Conservation (phyloP, 2,113 vertebrate species). For the Orthonyx spaldingii region DNA sequence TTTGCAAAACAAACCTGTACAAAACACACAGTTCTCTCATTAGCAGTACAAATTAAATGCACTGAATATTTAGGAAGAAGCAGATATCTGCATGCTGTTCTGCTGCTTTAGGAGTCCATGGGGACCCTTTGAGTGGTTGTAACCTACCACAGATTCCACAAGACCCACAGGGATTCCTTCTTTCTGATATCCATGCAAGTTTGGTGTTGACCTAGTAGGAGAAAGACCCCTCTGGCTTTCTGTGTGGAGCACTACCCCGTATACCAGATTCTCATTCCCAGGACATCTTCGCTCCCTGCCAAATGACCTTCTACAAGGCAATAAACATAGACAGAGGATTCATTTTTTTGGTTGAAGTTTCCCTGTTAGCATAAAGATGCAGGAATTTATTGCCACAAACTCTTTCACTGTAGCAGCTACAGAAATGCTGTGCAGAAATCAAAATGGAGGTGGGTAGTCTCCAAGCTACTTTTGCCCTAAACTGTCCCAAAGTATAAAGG, state of each 20-base stretch:
- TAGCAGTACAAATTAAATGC: not conserved
- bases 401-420: not conserved
- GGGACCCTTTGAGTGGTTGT: not conserved
- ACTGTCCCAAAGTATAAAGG: not conserved
- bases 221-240: not conserved
- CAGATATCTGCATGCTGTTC: not conserved
- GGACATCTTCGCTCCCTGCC: not conserved
- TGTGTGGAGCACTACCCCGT: accelerated
- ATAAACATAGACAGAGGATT: not conserved
- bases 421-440: not conserved
- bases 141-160: not conserved
- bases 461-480: not conserved
- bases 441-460: not conserved
- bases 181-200: not conserved
- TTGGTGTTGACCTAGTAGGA: accelerated
- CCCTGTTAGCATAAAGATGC: not conserved
- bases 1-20: not conserved
- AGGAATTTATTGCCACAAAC: not conserved
- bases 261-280: not conserved
- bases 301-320: not conserved
- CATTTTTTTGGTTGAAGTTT: not conserved
- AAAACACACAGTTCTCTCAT: not conserved
- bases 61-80: not conserved
- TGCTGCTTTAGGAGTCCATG: not conserved
- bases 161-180: not conserved